These are phyloP conservation scores for Apogon talboti DNA, from an alignment of 2,797 vertebrate species.

Conservation along the genomic window DNA sequence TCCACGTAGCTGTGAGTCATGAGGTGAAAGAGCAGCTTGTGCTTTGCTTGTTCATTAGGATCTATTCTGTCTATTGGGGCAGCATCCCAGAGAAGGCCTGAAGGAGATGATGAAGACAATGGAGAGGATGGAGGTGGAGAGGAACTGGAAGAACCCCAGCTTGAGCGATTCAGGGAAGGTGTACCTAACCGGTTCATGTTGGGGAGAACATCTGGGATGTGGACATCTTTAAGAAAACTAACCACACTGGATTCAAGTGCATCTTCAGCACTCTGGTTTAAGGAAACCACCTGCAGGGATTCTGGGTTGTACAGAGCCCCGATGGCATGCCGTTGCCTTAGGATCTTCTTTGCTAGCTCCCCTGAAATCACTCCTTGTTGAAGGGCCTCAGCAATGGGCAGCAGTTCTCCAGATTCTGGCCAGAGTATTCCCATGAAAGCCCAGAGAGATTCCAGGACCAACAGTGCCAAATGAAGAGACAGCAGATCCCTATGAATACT, in stretches of 20 bases:
- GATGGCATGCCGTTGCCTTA: constrained; percentile 85
- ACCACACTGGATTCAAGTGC: constrained; percentile 65
- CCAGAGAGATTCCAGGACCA: constrained; percentile 89
- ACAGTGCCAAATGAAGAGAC: constrained; percentile 84
- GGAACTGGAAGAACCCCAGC: constrained; percentile 68
- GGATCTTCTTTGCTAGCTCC: constrained; percentile 83
- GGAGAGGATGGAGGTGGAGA: constrained; percentile 57
- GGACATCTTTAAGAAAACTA: constrained; percentile 78
- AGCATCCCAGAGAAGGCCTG: constrained; percentile 47
- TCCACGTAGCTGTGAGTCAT: constrained; percentile 93
- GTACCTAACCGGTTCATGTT: constrained; percentile 74
- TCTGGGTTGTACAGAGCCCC: constrained; percentile 88
- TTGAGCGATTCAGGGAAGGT: constrained; percentile 68
- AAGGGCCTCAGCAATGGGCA: constrained; percentile 86
- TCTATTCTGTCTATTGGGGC: constrained; percentile 45
- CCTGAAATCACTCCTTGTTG: constrained; percentile 89
- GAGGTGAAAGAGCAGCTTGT: constrained; percentile 85
- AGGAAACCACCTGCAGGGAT: constrained; percentile 84
- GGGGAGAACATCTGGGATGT: constrained; percentile 87
- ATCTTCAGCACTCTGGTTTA: constrained; percentile 78
- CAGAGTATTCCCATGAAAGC: constrained; percentile 89
- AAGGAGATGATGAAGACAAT: constrained; percentile 40
- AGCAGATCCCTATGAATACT: constrained; percentile 87
- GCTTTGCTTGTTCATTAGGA: constrained; percentile 63
- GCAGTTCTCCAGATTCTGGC: constrained; percentile 92